Evolutionary conservation across 2,888 invertebrate species (phyloP).

Genomic region (Hesperia comma): DNA sequence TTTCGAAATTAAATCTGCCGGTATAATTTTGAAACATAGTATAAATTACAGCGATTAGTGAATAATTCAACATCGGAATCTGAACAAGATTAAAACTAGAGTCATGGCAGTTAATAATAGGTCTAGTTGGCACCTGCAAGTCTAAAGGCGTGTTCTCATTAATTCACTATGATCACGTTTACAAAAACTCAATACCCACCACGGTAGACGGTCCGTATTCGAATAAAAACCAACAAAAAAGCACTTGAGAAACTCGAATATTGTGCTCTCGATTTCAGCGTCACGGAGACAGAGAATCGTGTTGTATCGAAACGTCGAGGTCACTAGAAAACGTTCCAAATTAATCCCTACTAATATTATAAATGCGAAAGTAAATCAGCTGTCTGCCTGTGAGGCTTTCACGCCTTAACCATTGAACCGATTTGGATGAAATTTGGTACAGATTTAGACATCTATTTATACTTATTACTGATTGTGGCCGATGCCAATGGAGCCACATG

Average conservation of each 20-base stretch:
- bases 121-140: constrained; percentile 15
- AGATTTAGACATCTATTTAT: no score
- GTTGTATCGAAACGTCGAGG: constrained; percentile 47
- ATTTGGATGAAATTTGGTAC: no score
- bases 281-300: constrained; percentile 48
- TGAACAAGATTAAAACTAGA: constrained; percentile 5
- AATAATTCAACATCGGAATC: constrained; percentile 13
- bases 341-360: constrained; percentile 30
- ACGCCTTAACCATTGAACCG: no score
- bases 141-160: constrained; percentile 18
- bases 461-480: no score
- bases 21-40: constrained; percentile 15
- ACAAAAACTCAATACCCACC: constrained; percentile 18
- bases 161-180: constrained; percentile 15
- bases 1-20: neutral
- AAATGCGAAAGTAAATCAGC: no score
- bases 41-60: constrained; percentile 20
- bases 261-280: constrained; percentile 59
- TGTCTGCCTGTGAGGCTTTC: no score
- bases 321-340: constrained; percentile 46
- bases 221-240: constrained; percentile 26
- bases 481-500: no score
- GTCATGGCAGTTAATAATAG: constrained; percentile 21
- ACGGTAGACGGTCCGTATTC: constrained; percentile 1
- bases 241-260: constrained; percentile 28